Evolutionary conservation across 2,888 invertebrate species (phyloP).

Genomic region (Dendrolimus houi): DNA sequence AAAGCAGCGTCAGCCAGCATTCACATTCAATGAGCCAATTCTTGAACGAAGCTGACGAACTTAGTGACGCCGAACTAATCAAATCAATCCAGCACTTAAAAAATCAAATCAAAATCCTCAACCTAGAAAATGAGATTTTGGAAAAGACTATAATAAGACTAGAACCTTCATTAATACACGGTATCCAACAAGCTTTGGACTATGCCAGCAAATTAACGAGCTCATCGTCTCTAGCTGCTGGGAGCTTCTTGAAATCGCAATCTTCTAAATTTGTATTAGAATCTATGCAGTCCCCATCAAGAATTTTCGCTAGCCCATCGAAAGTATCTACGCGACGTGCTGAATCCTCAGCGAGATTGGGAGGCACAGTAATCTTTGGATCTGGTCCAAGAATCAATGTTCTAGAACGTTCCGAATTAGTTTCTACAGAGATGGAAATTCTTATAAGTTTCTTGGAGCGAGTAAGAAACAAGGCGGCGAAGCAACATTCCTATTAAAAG

Average conservation of each 20-base stretch:
- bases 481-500: conserved; percentile 56
- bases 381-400: conserved; percentile 64
- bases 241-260: conserved; percentile 44
- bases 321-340: conserved; percentile 40
- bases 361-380: conserved; percentile 45
- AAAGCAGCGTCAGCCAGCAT: conserved; percentile 39
- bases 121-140: conserved; percentile 70
- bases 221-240: conserved; percentile 28
- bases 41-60: conserved; percentile 35
- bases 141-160: conserved; percentile 60
- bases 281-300: conserved; percentile 36
- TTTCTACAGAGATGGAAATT: conserved; percentile 65
- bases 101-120: conserved; percentile 38
- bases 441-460: conserved; percentile 39
- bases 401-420: conserved; percentile 67
- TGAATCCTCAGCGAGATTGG: conserved; percentile 49
- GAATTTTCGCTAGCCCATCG: conserved; percentile 33
- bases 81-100: conserved; percentile 47
- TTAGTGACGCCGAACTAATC: conserved; percentile 47
- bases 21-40: conserved; percentile 42
- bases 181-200: conserved; percentile 59
- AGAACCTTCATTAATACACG: conserved; percentile 59
- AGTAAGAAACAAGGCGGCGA: conserved; percentile 39
- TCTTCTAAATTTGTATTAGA: conserved; percentile 40
- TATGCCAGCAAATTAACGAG: conserved; percentile 47